phyloP scores from a whole-genome alignment of 2,797 vertebrate genomes.

The Diplodus sargus region DNA sequence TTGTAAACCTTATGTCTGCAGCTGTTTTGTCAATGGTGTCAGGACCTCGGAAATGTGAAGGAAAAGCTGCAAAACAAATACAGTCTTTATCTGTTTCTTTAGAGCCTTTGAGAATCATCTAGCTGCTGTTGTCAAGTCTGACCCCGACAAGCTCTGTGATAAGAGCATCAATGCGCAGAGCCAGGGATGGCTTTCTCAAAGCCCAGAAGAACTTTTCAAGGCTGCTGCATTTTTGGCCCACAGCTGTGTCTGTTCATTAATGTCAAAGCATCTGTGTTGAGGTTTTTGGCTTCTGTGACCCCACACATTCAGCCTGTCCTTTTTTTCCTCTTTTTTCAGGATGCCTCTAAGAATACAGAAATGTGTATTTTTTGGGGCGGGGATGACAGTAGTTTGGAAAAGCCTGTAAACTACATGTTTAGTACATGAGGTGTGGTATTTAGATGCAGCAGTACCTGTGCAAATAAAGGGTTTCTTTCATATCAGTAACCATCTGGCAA shows the following conservation, averaged over 20 bases:
- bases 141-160: neutral
- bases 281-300: conserved; percentile 7
- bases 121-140: conserved; percentile 6
- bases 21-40: neutral
- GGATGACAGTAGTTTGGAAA: neutral
- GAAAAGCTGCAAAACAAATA: neutral
- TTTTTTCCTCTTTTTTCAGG: neutral
- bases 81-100: neutral
- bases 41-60: neutral
- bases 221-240: neutral
- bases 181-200: conserved; percentile 3
- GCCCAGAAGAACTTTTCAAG: conserved; percentile 5
- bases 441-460: neutral
- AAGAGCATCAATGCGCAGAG: neutral
- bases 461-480: neutral
- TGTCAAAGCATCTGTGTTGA: conserved; percentile 1
- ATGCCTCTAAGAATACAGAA: conserved; percentile 8
- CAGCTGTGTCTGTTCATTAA: neutral
- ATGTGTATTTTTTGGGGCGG: neutral
- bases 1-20: neutral
- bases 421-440: neutral
- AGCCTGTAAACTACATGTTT: neutral
- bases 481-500: neutral
- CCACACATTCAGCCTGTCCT: neutral
- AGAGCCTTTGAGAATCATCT: neutral